Evolutionary conservation across 2,888 invertebrate species (phyloP), one percentile per base, ranked within the genome.

Genomic region (Xanthia togata): DNA sequence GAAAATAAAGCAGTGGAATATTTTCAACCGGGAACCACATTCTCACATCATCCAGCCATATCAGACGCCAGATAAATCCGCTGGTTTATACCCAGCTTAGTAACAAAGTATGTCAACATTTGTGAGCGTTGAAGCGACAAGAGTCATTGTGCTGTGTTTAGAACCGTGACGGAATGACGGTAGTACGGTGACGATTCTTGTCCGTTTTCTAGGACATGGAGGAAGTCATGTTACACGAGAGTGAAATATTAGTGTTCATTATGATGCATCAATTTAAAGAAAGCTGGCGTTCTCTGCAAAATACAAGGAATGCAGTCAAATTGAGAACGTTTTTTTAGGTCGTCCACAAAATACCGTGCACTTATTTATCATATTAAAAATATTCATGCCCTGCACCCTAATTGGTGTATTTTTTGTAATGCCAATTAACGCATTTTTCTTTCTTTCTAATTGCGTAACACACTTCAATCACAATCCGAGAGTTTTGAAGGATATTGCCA

Each of bases 91-190:
- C 26, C 53, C 44, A 20, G 78, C 82, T 72, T 72, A 83, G 79
- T 59, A 76, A 68, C 67, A 20, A 50, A 71, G 69, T 84, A 73
- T 84, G 84, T 84, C 84, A 86, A 88, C 84, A 83, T 85, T 84
- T 64, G 80, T 85, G 89, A 82, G 82, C 89, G 84, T 79, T 87
- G 85, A 85, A 76, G 83, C 90, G 83, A 62, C 85, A 87, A 87
- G 77, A 87, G 90, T 90, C 90, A 89, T 88, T 90, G 90, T 88
- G 88, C 89, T 67, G 60, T 76, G 82, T 70, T 79, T 67, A 77
- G 38, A 44, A 77, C 76, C 87, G 83, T 90, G 87, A 90, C 90
- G 89, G 73, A 76, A 79, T 84, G 81, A 76, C 76, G 65, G 76
- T 35, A 57, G 65, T 79, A 57, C 20, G 78, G 85, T 87, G 81